Evolutionary conservation across 2,113 vertebrate species (phyloP), one percentile per base, ranked within the genome.

Genomic region (Hyaena hyaena): DNA sequence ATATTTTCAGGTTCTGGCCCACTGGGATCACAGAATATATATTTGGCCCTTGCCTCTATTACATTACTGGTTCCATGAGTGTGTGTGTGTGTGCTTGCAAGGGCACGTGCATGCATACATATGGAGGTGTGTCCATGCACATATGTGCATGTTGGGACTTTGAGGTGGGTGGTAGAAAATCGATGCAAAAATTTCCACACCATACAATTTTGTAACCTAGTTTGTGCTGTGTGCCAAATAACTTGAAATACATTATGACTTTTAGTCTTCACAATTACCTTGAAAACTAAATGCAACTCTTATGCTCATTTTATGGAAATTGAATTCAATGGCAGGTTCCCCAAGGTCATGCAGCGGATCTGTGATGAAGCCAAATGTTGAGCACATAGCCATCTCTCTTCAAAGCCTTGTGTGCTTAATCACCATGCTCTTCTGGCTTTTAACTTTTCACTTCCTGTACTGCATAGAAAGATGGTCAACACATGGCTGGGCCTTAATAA

Each of bases 401-500:
- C 84, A 76, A 76, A 89, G 73, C 50, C 50, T 55, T 81, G 23
- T 35, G 19, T 4, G 69, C n/a, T 88, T 77, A 58, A 65, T 53
- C n/a, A 58, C 45, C 33, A 4, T 45, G 45, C 28, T 35, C 10
- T 31, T 73, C 79, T 79, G 35, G 33, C 43, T 83, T 97, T 87
- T 73, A 89, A 43, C 15, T 17, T n/a, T 76, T 88, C 39, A 65
- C 92, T 95, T 95, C 69, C 74, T 88, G 43, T 39, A 48, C 10
- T 58, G 66, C 68, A 76, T 90, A 33, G 63, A 96, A 94, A 63
- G 48, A 74, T 84, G 86, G 69, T 31, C 63, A 84, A 68, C 93
- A 97, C 19, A 43, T 50, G 83, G 61, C 5, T 61, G 28, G 48
- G 33, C 26, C 31, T 81, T 2, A 43, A 48, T 39, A 73, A 91